phyloP scores from a whole-genome alignment of 64 coral and sea anemone genomes.

The Pocillopora verrucosa region DNA sequence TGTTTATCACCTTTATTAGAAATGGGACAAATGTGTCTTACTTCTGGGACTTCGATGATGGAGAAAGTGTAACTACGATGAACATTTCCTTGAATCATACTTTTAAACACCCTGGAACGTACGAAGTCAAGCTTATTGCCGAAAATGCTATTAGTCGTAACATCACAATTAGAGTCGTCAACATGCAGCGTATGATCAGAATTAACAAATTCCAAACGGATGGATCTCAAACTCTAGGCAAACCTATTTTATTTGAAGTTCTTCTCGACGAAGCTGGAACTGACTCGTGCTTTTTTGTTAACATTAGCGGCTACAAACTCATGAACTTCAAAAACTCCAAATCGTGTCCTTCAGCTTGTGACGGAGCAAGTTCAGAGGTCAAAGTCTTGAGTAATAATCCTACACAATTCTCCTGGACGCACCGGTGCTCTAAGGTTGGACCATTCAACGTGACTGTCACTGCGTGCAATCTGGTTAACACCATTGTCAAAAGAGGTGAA shows the following conservation, averaged over 20 bases:
- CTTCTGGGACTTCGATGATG: slow-evolving; percentile 59
- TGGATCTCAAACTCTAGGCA: slow-evolving; percentile 42
- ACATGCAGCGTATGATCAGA: slow-evolving; percentile 48
- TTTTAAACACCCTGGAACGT: slow-evolving; percentile 11
- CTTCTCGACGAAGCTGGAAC: slow-evolving; percentile 55
- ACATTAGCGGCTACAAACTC: slow-evolving; percentile 43
- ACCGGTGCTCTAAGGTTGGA: background rate
- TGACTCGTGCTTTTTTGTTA: slow-evolving; percentile 45
- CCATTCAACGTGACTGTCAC: background rate
- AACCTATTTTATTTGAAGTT: slow-evolving; percentile 43
- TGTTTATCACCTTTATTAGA: slow-evolving; percentile 20
- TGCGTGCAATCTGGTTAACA: slow-evolving; percentile 30
- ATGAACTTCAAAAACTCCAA: background rate
- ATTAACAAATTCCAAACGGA: slow-evolving; percentile 54
- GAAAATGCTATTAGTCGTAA: slow-evolving; percentile 61
- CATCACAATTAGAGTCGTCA: background rate
- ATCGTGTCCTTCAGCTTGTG: background rate
- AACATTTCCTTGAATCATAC: slow-evolving; percentile 55
- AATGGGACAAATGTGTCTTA: slow-evolving; percentile 89
- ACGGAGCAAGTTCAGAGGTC: background rate
- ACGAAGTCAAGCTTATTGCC: slow-evolving; percentile 13
- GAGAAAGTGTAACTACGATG: background rate
- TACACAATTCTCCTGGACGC: background rate
- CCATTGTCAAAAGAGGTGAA: background rate
- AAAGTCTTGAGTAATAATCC: background rate